Evolutionary conservation across 2,888 invertebrate species (phyloP), one percentile per base, ranked within the genome.

Genomic region (Marasmarcha lunaedactyla): DNA sequence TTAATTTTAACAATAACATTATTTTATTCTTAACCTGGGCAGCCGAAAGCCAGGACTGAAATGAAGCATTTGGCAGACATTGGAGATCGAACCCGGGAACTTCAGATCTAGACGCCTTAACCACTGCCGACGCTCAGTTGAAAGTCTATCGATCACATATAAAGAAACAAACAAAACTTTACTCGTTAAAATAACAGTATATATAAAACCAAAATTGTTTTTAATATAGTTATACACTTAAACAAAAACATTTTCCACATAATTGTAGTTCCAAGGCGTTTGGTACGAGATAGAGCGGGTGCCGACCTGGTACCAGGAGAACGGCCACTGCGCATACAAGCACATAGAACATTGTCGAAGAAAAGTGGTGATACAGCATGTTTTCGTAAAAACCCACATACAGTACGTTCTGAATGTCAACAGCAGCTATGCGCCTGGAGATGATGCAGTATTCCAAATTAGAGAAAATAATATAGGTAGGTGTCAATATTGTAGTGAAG

Each of bases 271-370:
- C 37, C 54, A 74, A 1, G 83, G 83, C 0, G 53, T 54, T 40
- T 83, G 83, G 83, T 71, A 70, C 38, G 78, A 71, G 39, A 63
- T 78, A 12, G 63, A 77, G 39, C 57, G 76, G 1, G 74, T 69
- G 36, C 79, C 79, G 0, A 55, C 61, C 0, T 79, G 76, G 77
- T 81, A 71, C 42, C 78, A 81, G 33, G 50, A 60, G 2, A 42
- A 49, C 2, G 71, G 76, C 0, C 44, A 60, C 0, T 83, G 83
- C 43, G 68, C 79, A 0, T 68, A 61, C 49, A 76, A 77, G 42
- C 50, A 57, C 0, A 55, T 83, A 14, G 62, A 69, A 13, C 58
- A 62, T 7, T 79, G 81, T 40, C 72, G 64, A 0, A 53, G 71
- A 12, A 50, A 55, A 1, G 59, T 83, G 3, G 70, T 70, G 39